Evolutionary conservation across 1,140 invertebrate species (phyloP).

Genomic region (Drosophila malerkotliana): DNA sequence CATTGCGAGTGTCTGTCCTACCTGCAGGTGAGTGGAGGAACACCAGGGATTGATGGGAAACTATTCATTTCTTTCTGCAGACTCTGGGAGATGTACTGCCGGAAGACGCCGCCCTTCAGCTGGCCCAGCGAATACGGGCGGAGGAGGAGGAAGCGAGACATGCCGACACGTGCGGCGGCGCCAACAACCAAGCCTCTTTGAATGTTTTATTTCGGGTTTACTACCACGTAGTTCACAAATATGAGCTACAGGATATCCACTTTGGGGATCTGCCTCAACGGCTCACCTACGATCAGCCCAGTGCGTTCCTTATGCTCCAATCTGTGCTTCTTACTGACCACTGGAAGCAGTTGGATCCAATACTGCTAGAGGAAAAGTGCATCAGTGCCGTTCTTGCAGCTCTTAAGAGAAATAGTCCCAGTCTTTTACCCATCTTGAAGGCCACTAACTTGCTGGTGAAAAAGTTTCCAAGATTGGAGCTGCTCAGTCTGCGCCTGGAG

Average conservation of each 20-base stretch:
- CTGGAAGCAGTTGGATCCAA: constrained; percentile 46
- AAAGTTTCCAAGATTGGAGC: constrained; percentile 59
- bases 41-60: neutral
- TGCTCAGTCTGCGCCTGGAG: constrained; percentile 45
- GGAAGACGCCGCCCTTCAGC: constrained; percentile 47
- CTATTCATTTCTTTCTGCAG: constrained; percentile 3
- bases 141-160: constrained; percentile 42
- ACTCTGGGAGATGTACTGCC: constrained; percentile 54
- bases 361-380: constrained; percentile 47
- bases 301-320: constrained; percentile 61
- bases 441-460: constrained; percentile 67
- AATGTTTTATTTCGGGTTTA: constrained; percentile 70
- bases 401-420: constrained; percentile 44
- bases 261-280: constrained; percentile 39
- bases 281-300: constrained; percentile 25
- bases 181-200: constrained; percentile 63
- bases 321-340: constrained; percentile 65
- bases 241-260: constrained; percentile 49
- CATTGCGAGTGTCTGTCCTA: constrained; percentile 54
- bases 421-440: constrained; percentile 65
- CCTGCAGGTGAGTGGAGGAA: constrained; percentile 38
- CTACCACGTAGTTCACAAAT: constrained; percentile 66
- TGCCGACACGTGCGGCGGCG: constrained; percentile 28
- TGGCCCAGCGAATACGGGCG: constrained; percentile 47
- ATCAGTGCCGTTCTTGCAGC: constrained; percentile 47